Evolutionary conservation across 2,888 invertebrate genomes (phyloP).

Genomic region (Eilema caniola): DNA sequence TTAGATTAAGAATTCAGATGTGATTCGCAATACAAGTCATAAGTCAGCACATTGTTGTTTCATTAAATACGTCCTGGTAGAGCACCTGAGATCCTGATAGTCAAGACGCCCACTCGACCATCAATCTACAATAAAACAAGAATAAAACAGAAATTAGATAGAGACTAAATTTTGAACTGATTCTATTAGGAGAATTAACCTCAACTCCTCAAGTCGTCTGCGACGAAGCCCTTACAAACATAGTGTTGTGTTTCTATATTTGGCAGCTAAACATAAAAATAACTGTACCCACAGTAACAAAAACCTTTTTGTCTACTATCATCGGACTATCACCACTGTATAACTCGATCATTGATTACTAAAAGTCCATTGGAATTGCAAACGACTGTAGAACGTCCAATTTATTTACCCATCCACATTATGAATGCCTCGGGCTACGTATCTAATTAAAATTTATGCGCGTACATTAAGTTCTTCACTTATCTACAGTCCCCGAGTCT

Average conservation of each 20-base stretch:
- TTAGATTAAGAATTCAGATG: no score
- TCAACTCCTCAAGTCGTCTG: no score
- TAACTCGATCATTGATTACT: slow-evolving; percentile 49
- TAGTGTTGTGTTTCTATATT: slow-evolving; percentile 12
- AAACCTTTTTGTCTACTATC: slow-evolving; percentile 11
- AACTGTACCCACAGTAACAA: slow-evolving; percentile 8
- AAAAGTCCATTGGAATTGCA: slow-evolving; percentile 48
- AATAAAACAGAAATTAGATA: no score
- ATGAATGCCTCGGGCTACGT: slow-evolving; percentile 58
- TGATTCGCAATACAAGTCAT: no score
- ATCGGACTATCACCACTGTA: slow-evolving; percentile 22
- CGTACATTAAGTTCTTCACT: slow-evolving; percentile 63
- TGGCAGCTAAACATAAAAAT: slow-evolving; percentile 21
- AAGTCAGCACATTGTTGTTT: no score
- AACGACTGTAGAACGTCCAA: slow-evolving; percentile 48
- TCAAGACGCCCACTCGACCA: no score
- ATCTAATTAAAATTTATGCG: slow-evolving; percentile 73
- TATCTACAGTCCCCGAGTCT: slow-evolving; percentile 58
- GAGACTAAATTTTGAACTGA: no score
- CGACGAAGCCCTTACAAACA: background rate
- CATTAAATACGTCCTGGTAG: no score
- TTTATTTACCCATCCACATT: slow-evolving; percentile 62
- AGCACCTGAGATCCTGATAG: no score
- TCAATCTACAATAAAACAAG: no score
- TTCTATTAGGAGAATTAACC: no score